phyloP scores from a whole-genome alignment of 2,888 invertebrate species.

The Hyppa rectilinea region DNA sequence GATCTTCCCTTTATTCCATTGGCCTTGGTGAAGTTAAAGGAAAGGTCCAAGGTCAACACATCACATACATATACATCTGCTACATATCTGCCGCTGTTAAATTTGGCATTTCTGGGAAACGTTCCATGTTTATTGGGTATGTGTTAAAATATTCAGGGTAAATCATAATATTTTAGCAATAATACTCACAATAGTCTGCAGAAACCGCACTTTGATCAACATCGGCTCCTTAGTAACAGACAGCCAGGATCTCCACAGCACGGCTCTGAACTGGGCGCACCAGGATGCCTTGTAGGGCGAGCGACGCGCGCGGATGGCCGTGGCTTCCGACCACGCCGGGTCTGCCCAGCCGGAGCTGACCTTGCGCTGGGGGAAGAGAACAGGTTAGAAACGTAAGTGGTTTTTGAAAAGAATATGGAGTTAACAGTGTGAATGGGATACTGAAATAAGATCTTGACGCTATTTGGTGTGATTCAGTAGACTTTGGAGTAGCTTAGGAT shows the following conservation, averaged over 20 bases:
- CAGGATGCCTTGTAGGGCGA: conserved; percentile 96
- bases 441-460: background rate
- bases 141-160: background rate
- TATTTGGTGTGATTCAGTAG: background rate
- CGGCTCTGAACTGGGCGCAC: conserved; percentile 96
- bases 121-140: background rate
- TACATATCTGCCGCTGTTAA: too few species aligned
- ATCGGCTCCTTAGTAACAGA: conserved; percentile 97
- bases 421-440: background rate
- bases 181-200: conserved; percentile 96
- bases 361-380: conserved; percentile 75
- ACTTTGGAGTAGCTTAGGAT: background rate
- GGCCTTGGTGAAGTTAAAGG: too few species aligned
- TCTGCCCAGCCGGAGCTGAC: conserved; percentile 83
- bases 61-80: too few species aligned
- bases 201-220: conserved; percentile 96
- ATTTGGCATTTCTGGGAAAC: background rate
- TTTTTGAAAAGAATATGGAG: background rate
- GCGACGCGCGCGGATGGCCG: conserved; percentile 79
- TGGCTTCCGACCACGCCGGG: conserved; percentile 81
- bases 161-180: background rate
- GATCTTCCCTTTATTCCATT: background rate
- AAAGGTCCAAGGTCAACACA: too few species aligned
- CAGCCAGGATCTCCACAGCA: conserved; percentile 97
- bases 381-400: background rate